phyloP scores from a whole-genome alignment of 1,140 invertebrate genomes.

The Littorina saxatilis region DNA sequence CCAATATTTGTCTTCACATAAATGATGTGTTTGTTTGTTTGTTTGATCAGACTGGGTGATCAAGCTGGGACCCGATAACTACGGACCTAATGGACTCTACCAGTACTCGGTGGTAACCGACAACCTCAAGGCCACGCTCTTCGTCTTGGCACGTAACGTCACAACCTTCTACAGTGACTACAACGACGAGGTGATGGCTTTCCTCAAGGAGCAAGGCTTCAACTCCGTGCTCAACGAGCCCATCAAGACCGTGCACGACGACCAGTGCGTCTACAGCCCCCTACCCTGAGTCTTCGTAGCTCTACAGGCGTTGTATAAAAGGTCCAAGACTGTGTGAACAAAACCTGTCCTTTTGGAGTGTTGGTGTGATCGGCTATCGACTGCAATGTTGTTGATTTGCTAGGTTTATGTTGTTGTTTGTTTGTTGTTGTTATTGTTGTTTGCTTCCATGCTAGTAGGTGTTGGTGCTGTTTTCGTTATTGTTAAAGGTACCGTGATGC shows the following conservation, averaged over 20 bases:
- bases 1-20: too few relatives aligned
- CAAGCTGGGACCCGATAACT: slow-evolving; percentile 55
- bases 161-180: slow-evolving; percentile 42
- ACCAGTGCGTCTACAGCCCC: slow-evolving; percentile 55
- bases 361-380: too few relatives aligned
- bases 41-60: slow-evolving; percentile 55
- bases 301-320: too few relatives aligned
- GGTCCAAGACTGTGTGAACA: too few relatives aligned
- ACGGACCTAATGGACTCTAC: slow-evolving; percentile 49
- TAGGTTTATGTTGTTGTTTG: too few relatives aligned
- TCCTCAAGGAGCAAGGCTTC: slow-evolving; percentile 51
- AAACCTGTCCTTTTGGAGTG: too few relatives aligned
- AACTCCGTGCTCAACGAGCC: slow-evolving; percentile 54
- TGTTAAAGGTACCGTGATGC: too few relatives aligned
- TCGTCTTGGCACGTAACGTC: slow-evolving; percentile 56
- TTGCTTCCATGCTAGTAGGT: too few relatives aligned
- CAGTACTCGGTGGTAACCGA: slow-evolving; percentile 58
- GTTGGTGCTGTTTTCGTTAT: too few relatives aligned
- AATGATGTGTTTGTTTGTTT: slow-evolving; percentile 10
- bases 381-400: too few relatives aligned
- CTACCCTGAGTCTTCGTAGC: neutral
- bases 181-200: slow-evolving; percentile 47
- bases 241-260: slow-evolving; percentile 52
- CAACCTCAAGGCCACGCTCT: slow-evolving; percentile 55
- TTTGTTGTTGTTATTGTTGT: too few relatives aligned